Percentiles rank a stretch among this genome's conserved stretches.
phyloP scores from a whole-genome alignment of 2,113 vertebrate species.

The Macquaria ambigua region DNA sequence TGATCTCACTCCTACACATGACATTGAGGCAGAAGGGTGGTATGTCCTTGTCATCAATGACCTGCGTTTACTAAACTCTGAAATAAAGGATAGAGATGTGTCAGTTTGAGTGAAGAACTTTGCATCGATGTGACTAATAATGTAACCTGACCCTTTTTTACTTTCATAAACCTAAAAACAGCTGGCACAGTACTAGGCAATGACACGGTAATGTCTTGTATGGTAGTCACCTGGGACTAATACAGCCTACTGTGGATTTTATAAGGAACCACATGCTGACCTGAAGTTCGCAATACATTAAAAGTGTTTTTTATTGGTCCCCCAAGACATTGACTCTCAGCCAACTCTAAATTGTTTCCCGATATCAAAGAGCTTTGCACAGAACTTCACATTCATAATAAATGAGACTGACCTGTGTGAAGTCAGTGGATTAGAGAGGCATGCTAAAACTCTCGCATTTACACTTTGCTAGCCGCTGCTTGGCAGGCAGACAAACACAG shows the following conservation, averaged over 20 bases:
- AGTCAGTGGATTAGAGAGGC: conserved; percentile 61
- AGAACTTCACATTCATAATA: conserved; percentile 71
- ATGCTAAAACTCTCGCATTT: conserved; percentile 51
- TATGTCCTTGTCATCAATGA: conserved; percentile 12
- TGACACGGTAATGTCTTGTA: conserved; percentile 30
- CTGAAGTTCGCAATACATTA: conserved; percentile 61
- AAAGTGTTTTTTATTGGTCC: conserved; percentile 66
- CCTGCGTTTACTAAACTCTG: background rate
- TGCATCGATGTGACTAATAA: background rate
- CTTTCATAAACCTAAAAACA: conserved; percentile 37
- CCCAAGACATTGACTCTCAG: conserved; percentile 53
- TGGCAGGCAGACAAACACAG: conserved; percentile 36
- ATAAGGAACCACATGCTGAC: conserved; percentile 57
- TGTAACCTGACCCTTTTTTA: conserved; percentile 20
- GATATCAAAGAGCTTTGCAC: conserved; percentile 68
- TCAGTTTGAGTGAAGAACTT: background rate
- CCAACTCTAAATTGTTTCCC: conserved; percentile 71
- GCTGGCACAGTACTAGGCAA: conserved; percentile 18
- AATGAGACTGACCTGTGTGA: conserved; percentile 70
- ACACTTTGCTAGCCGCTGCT: conserved; percentile 44
- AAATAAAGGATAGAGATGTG: background rate
- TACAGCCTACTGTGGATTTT: conserved; percentile 52
- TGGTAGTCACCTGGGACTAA: conserved; percentile 53
- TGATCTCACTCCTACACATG: conserved; percentile 7
- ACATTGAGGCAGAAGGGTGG: conserved; percentile 14